Base-by-base conservation (phyloP, 2,888 invertebrate species). In the Polyommatus iphigenia region DNA sequence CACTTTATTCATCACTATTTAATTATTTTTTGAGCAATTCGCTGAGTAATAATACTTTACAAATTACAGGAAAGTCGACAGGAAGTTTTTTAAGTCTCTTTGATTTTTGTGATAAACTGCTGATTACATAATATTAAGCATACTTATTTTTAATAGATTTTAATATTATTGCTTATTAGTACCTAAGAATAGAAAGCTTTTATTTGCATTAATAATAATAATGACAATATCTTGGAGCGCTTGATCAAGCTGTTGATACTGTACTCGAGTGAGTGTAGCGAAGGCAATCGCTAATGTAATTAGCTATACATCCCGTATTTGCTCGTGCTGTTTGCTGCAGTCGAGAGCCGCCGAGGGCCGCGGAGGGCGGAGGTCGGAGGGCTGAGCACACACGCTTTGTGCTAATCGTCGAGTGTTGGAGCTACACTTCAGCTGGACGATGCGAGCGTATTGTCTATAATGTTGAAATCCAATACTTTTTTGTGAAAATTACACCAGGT, bases 221-320 rank as follows among this genome's bases (percentile, higher is more conserved):
- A 29, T 67, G 13, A 67, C 5, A 24, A 13, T 29, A 67, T 15
- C 29, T 15, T 67, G 4, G 15, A 67, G 29, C 2, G 67, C 62
- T 29, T 24, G 24, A 67, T 67, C 29, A 15, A 5, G 67, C 29
- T 67, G 18, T 67, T 67, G 67, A 67, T 29, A 18, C 29, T 67
- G 1, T 29, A 18, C 67, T 67, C 18, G 2, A 67, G 67, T 62
- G 2, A 59, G 62, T 62, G 24, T 67, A 18, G 29, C 32, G 67
- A 29, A 67, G 67, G 29, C 67, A 24, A 67, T 67, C 67, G 67
- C 67, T 67, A 67, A 67, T 67, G 67, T 67, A 67, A 67, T 67
- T 18, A 67, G 67, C 67, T 32, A 67, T 67, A 32, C 18, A 32
- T 24, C 62, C 29, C 67, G 67, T 67, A 67, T 67, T 67, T 67